Conservation (phyloP, 2,797 vertebrate species). For the Scolopax rusticola region DNA sequence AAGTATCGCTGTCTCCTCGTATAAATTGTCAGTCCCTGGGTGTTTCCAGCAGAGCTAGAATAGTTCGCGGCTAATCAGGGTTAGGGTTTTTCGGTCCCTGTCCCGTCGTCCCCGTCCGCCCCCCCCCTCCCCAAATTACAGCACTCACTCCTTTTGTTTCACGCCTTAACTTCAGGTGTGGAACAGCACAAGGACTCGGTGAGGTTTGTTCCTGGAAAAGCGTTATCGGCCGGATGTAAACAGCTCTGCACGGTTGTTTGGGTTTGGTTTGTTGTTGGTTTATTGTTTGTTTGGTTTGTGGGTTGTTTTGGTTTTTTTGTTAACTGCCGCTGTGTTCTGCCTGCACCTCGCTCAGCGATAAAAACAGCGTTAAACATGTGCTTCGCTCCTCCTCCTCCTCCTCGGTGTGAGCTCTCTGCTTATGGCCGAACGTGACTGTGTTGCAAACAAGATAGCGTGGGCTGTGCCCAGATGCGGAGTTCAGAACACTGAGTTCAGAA, state of each 20-base stretch:
- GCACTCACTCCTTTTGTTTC: neutral
- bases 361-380: neutral
- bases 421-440: neutral
- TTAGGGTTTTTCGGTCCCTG: too few species aligned
- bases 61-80: neutral
- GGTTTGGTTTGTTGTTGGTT: neutral
- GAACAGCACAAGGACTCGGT: rapidly evolving
- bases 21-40: rapidly evolving
- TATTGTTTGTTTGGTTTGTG: too few species aligned
- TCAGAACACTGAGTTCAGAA: neutral
- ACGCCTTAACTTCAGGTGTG: neutral
- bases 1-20: rapidly evolving
- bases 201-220: neutral
- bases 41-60: neutral
- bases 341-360: neutral
- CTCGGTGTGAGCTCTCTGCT: neutral
- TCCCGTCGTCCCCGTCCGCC: neutral
- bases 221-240: neutral
- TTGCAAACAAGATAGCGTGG: neutral
- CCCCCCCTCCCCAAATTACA: too few species aligned
- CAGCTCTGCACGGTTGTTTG: neutral
- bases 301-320: too few species aligned
- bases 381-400: neutral
- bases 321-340: neutral
- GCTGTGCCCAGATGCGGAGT: neutral